A percentile compares a stretch with the other conserved stretches of the same genome.
Conservation (phyloP, 1,140 invertebrate species). For the Diorhabda elongata region DNA sequence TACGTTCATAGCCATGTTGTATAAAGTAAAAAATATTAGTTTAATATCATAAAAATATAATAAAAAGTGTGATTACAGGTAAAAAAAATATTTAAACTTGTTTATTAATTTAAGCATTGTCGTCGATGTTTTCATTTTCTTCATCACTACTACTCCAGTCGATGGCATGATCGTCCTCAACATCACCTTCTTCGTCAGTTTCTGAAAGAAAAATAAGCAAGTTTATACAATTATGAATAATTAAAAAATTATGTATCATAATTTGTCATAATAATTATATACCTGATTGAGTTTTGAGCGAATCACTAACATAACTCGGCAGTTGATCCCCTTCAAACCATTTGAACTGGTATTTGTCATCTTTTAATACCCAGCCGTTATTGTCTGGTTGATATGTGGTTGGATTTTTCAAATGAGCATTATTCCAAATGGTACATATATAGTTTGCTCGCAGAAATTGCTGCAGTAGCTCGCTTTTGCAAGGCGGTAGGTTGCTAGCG, state of each 20-base stretch:
- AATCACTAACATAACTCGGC: too few relatives aligned
- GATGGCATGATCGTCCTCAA: constrained; percentile 12
- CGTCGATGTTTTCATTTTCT: constrained; percentile 14
- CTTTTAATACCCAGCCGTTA: too few relatives aligned
- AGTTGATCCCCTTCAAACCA: too few relatives aligned
- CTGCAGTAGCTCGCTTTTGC: too few relatives aligned
- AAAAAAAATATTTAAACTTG: constrained; percentile 6
- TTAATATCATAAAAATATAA: background rate
- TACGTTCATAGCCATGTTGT: constrained; percentile 13
- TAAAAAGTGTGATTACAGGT: constrained; percentile 5
- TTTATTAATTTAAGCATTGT: constrained; percentile 11
- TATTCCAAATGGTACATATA: too few relatives aligned
- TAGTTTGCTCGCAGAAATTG: too few relatives aligned
- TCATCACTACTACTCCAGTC: constrained; percentile 13
- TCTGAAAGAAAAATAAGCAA: constrained; percentile 8
- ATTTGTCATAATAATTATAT: constrained; percentile 10
- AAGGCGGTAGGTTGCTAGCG: too few relatives aligned
- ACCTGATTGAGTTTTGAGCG: background rate
- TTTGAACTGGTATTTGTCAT: background rate
- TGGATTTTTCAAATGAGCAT: too few relatives aligned
- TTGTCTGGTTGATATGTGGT: too few relatives aligned
- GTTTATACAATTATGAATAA: background rate
- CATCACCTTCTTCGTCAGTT: constrained; percentile 12
- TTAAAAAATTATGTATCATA: constrained; percentile 8
- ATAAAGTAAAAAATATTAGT: constrained; percentile 9